These are phyloP conservation scores for Cyprinus carpio DNA, from an alignment of 2,113 vertebrate genomes.

Conservation along the genomic window DNA sequence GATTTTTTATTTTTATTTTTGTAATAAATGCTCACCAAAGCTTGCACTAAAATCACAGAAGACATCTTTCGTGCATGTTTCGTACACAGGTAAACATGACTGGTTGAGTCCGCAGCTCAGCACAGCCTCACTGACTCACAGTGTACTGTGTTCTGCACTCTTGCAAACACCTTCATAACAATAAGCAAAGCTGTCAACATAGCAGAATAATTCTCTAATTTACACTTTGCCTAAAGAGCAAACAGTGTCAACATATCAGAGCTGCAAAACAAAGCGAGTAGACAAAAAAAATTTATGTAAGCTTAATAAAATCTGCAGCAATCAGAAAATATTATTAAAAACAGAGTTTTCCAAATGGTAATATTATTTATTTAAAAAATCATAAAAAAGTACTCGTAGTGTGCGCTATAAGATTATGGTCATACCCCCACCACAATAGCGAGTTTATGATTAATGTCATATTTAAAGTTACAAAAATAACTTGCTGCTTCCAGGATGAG, in stretches of 20 bases:
- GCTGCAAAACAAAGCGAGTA: not conserved
- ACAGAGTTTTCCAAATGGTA: not conserved
- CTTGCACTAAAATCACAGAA: not conserved
- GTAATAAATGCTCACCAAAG: not conserved
- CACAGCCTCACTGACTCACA: conserved; percentile 11
- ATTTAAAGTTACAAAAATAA: not conserved
- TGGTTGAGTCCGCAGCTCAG: not conserved
- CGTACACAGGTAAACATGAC: not conserved
- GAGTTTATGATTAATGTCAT: not conserved
- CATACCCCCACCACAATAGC: no score
- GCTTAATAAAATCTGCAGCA: not conserved
- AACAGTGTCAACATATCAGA: not conserved
- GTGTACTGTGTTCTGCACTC: not conserved
- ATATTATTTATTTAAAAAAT: not conserved
- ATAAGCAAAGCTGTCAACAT: conserved; percentile 24
- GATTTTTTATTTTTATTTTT: not conserved
- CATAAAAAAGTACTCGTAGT: not conserved
- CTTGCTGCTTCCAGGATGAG: not conserved
- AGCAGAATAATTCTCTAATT: conserved; percentile 5
- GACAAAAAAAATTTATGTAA: not conserved
- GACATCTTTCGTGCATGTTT: not conserved
- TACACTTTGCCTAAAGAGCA: not conserved
- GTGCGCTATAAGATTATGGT: not conserved
- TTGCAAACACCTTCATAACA: conserved; percentile 6
- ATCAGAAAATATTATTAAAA: not conserved